Base-by-base conservation (phyloP, 1,140 invertebrate species). In the Xylocopa sonorina region DNA sequence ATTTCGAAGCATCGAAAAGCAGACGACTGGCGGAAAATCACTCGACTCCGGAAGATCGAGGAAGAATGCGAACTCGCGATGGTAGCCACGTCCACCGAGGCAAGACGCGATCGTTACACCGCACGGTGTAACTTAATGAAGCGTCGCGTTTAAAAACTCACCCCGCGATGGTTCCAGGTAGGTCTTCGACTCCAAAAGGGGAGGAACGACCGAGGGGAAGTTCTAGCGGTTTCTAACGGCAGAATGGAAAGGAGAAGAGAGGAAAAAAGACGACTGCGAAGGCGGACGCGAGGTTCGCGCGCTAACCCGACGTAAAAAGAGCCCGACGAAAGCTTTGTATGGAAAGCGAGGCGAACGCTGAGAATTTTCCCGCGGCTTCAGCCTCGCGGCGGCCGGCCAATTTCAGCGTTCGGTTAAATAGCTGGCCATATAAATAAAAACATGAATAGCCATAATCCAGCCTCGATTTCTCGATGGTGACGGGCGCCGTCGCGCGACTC, bases 361-460 rank as follows among this genome's bases (percentile, higher is more conserved):
- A 63, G 67, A 78, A 78, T 78, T 73, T 53, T 73, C 58, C 76
- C 68, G 55, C 75, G 64, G 75, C 51, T 9, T 16, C 67, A 14
- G 3, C 18, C 73, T 24, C 62, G 62, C 46, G n/a, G n/a, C 34
- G 62, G 63, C 64, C 43, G 43, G 66, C 66, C 53, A 74, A 85
- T 77, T 78, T 58, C 58, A 82, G 41, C 66, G 73, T 77, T 75
- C 69, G 38, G 51, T 51, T 64, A 77, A 83, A 84, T 77, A 57
- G 66, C 50, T 46, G n/a, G 21, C 69, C 80, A 55, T 84, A 84
- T 85, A 85, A 78, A 85, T 82, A n/a, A n/a, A n/a, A n/a, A n/a
- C n/a, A 82, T 82, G 82, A 82, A 85, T 84, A 85, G 80, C 79
- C 55, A 46, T n/a, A n/a, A n/a, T 2, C 46, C 82, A 83, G 84